Conservation (phyloP, 30 jellyfish, hydroid and myxozoan genomes). For the Cassiopea xamachana region DNA sequence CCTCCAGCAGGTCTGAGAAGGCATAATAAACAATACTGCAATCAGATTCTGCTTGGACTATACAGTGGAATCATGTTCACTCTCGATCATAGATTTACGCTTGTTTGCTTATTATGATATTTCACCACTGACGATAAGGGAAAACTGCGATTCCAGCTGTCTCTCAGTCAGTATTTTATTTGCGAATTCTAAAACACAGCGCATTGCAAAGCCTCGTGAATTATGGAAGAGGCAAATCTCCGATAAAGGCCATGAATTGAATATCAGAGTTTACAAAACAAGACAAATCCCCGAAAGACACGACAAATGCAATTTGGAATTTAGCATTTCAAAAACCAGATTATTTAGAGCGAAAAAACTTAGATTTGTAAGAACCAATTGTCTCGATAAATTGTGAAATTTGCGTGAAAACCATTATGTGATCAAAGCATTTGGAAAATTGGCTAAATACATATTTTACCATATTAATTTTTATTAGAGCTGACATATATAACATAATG, state of each 20-base stretch:
- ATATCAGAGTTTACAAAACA: background rate
- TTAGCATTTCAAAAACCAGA: background rate
- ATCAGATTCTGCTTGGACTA: conserved; percentile 5
- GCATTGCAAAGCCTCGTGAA: conserved; percentile 6
- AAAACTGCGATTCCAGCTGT: conserved; percentile 37
- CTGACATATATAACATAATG: too few relatives aligned
- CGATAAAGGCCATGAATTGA: background rate
- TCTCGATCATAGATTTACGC: background rate
- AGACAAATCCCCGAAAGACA: conserved; percentile 8
- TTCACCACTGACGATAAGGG: background rate
- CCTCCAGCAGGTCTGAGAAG: conserved; percentile 22
- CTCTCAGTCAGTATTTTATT: conserved; percentile 22
- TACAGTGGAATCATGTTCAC: background rate
- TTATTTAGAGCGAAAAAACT: background rate
- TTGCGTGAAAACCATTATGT: background rate
- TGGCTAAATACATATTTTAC: background rate
- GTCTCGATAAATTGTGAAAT: background rate
- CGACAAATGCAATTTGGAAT: background rate
- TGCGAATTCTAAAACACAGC: conserved; percentile 11
- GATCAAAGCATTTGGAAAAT: background rate
- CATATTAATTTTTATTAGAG: background rate
- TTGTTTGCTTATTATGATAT: background rate
- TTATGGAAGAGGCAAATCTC: conserved; percentile 14
- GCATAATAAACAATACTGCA: conserved; percentile 6
- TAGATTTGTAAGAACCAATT: background rate